Base-by-base conservation (phyloP, 2,113 vertebrate species). In the Lepus americanus region DNA sequence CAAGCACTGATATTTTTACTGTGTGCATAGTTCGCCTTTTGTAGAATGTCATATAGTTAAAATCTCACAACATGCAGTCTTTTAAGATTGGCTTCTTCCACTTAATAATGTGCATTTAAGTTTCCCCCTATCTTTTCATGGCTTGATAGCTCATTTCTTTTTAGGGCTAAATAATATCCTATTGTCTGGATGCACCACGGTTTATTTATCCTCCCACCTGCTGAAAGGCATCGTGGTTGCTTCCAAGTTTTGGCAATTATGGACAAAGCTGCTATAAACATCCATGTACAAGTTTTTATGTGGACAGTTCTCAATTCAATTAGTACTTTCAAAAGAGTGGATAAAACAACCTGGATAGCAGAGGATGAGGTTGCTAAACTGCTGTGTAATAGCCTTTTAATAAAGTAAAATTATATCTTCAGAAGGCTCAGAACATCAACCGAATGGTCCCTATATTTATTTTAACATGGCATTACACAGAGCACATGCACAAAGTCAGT, bases 401-500 rank as follows among this genome's bases (percentile, higher is more conserved):
- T 83, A 33, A 78, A 85, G 25, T 74, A 55, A 23, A 88, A 49
- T 80, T 83, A 85, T 85, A 36, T 14, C 77, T 92, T 94, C 59
- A 53, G 25, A 83, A 72, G 33, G 8, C 19, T 19, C 9, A 11
- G 80, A 39, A 5, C 64, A 69, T n/a, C 51, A 66, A 33, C 17
- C 17, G 27, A 84, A 70, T 10, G 6, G 25, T 78, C 14, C 11
- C 36, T 1, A 39, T 19, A 59, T 27, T 90, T 77, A 16, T 82
- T 76, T 66, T 53, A 80, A 78, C 11, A 6, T 63, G 27, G 33
- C 72, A 29, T 95, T 81, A 29, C 29, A 51, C n/a, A 90, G 16
- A 88, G 79, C 70, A 96, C 88, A 92, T 87, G 84, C 84, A 96
- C 78, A 39, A 64, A 11, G 78, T 31, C 39, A 83, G 82, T 97